Evolutionary conservation across 53 echinoderm and acorn worm genomes (phyloP).

Genomic region (Echinarachnius parma): DNA sequence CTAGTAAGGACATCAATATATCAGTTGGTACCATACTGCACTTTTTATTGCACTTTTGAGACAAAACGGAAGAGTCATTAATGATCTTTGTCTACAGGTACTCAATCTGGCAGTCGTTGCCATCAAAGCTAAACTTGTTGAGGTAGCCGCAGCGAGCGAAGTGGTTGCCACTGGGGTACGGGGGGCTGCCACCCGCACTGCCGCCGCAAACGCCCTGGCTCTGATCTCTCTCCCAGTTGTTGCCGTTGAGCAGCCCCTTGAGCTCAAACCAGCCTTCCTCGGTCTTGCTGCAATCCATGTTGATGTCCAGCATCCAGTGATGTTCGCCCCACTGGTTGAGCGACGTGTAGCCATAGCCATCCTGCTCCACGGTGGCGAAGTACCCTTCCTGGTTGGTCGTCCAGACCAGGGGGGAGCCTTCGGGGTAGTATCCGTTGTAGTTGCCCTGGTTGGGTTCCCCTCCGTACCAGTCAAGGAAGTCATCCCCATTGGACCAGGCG

Average conservation of each 20-base stretch:
- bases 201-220: constrained; percentile 39
- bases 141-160: constrained; percentile 57
- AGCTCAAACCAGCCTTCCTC: constrained; percentile 86
- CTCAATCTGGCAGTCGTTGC: constrained; percentile 47
- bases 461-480: constrained; percentile 77
- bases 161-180: constrained; percentile 53
- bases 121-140: constrained; percentile 47
- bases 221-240: constrained; percentile 66
- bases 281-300: constrained; percentile 73
- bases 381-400: constrained; percentile 67
- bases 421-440: constrained; percentile 17
- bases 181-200: constrained; percentile 34
- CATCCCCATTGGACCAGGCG: constrained; percentile 60
- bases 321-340: constrained; percentile 79
- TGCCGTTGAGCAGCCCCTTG: constrained; percentile 47
- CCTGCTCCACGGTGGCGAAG: constrained; percentile 31
- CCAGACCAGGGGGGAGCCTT: constrained; percentile 84
- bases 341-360: constrained; percentile 76
- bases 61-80: too few species aligned
- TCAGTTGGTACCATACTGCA: too few species aligned
- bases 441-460: constrained; percentile 50
- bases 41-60: too few species aligned
- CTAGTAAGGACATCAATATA: too few species aligned
- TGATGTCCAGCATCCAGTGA: constrained; percentile 81
- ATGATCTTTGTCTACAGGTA: constrained; percentile 22